These are phyloP conservation scores for Drosophila gaucha DNA, from an alignment of 2,888 invertebrate species.

Conservation along the genomic window DNA sequence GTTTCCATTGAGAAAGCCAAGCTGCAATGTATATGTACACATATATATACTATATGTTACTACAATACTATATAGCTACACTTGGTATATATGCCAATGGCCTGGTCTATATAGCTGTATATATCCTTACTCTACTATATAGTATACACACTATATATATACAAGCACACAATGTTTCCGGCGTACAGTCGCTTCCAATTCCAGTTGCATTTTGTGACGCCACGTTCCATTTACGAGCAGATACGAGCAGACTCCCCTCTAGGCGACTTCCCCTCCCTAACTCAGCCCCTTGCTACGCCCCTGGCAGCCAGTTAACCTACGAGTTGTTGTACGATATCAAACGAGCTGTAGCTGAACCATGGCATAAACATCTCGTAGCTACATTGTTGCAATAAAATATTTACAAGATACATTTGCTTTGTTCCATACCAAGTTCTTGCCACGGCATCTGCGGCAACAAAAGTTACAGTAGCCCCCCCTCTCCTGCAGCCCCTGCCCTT, in stretches of 20 bases:
- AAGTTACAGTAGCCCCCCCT: conserved; percentile 17
- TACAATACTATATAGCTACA: conserved; percentile 14
- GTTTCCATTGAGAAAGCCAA: conserved; percentile 49
- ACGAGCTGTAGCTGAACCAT: conserved; percentile 40
- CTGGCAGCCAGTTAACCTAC: conserved; percentile 39
- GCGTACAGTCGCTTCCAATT: conserved; percentile 66
- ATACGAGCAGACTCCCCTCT: conserved; percentile 27
- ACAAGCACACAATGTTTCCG: conserved; percentile 12
- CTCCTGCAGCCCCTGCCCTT: not conserved
- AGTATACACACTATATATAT: not conserved
- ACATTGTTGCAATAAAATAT: conserved; percentile 78
- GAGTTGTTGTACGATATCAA: conserved; percentile 29
- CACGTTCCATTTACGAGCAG: conserved; percentile 46
- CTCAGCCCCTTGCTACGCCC: not conserved
- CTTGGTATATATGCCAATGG: conserved; percentile 62
- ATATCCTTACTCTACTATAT: conserved; percentile 8
- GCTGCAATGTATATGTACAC: conserved; percentile 33
- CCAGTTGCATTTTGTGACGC: conserved; percentile 60
- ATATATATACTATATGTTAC: conserved; percentile 8
- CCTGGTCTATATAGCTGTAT: conserved; percentile 61
- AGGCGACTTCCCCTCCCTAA: not conserved
- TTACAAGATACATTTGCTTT: conserved; percentile 73
- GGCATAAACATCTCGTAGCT: conserved; percentile 61
- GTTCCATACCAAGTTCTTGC: conserved; percentile 45
- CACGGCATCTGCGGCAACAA: conserved; percentile 26